Conservation (phyloP, 1,140 invertebrate genomes). For the Hormaphis cornu region DNA sequence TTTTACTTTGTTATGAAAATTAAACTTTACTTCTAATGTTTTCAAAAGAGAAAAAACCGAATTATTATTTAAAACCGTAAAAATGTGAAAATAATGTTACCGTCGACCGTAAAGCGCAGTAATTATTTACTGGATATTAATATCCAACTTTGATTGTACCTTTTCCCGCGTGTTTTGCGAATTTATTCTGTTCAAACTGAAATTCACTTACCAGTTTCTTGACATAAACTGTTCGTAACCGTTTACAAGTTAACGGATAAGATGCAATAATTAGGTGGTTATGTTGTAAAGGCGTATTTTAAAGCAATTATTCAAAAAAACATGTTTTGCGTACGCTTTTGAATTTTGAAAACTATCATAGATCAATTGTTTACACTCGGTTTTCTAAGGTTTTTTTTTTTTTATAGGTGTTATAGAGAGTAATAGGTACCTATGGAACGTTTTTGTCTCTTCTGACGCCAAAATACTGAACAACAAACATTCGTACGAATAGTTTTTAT, state of each 20-base stretch:
- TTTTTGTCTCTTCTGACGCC: too few species aligned
- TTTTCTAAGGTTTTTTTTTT: too few species aligned
- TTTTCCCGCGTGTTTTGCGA: background rate
- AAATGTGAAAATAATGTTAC: too few species aligned
- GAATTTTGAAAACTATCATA: too few species aligned
- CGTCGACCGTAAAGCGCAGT: background rate
- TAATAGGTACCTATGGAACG: too few species aligned
- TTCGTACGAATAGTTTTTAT: too few species aligned
- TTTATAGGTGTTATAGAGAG: too few species aligned
- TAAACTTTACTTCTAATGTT: background rate
- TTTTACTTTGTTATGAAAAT: background rate
- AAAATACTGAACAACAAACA: too few species aligned
- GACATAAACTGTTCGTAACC: background rate
- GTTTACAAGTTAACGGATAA: background rate
- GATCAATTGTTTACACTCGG: too few species aligned
- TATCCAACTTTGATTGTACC: background rate
- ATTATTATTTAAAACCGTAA: constrained; percentile 5
- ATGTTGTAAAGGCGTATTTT: background rate
- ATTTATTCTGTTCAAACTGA: background rate
- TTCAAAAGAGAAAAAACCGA: background rate
- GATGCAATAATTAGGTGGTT: background rate
- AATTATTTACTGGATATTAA: too few species aligned
- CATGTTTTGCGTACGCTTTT: too few species aligned
- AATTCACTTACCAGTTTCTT: background rate
- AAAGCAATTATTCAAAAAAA: too few species aligned